Percentiles rank a stretch among this genome's conserved stretches.
Conservation (phyloP, 2,113 vertebrate species). For the Shinisaurus crocodilurus region DNA sequence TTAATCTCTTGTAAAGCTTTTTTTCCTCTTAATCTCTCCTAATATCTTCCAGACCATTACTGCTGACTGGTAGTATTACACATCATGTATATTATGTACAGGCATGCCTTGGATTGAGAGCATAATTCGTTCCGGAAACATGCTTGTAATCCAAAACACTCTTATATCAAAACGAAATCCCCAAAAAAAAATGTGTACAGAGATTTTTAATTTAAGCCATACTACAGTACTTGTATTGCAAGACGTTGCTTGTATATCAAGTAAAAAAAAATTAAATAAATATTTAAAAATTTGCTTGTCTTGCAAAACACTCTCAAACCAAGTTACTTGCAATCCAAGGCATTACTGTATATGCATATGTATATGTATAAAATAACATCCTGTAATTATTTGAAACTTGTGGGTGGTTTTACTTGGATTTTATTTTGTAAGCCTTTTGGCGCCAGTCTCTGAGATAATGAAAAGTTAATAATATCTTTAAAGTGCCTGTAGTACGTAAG, state of each 20-base stretch:
- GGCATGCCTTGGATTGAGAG: too few species aligned
- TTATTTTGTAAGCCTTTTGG: background rate
- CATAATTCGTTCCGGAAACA: too few species aligned
- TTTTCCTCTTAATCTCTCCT: constrained; percentile 4
- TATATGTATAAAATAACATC: background rate
- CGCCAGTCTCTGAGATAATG: background rate
- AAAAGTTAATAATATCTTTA: constrained; percentile 53
- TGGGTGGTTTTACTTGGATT: constrained; percentile 17
- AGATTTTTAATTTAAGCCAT: too few species aligned
- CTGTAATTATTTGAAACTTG: background rate
- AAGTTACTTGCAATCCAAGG: too few species aligned
- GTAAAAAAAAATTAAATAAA: too few species aligned
- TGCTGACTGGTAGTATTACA: background rate
- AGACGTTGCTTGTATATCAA: too few species aligned
- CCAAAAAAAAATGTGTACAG: too few species aligned
- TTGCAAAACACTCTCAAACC: too few species aligned
- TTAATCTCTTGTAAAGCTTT: constrained; percentile 8
- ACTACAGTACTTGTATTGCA: too few species aligned
- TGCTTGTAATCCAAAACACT: too few species aligned
- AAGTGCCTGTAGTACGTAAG: constrained; percentile 77
- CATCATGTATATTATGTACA: constrained; percentile 4
- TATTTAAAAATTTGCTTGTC: background rate
- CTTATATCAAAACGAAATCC: too few species aligned
- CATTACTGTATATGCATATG: too few species aligned
- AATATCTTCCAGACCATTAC: constrained; percentile 34